phyloP scores from a whole-genome alignment of 2,797 vertebrate species.

The Microctenopoma stevenorrisi region DNA sequence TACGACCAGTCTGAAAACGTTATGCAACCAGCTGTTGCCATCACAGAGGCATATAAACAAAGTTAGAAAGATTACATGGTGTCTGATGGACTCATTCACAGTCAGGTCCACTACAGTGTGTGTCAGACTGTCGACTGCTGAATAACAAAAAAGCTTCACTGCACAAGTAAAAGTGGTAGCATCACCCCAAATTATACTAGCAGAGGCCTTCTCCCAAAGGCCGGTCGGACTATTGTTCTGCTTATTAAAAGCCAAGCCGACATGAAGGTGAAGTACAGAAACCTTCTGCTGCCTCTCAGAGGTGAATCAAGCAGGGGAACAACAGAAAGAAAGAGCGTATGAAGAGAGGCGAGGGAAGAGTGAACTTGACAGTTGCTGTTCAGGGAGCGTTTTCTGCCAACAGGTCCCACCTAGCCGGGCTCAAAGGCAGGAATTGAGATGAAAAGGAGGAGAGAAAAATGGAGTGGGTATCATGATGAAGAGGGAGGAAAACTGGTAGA shows the following conservation, averaged over 20 bases:
- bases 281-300: slow-evolving; percentile 48
- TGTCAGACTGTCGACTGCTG: neutral
- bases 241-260: slow-evolving; percentile 51
- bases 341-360: slow-evolving; percentile 49
- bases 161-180: slow-evolving; percentile 6
- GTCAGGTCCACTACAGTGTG: neutral
- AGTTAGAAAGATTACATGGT: neutral
- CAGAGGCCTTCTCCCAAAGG: slow-evolving; percentile 14
- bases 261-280: slow-evolving; percentile 54
- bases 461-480: slow-evolving; percentile 26
- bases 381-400: slow-evolving; percentile 61
- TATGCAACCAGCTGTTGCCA: too few species aligned
- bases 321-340: slow-evolving; percentile 12
- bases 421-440: slow-evolving; percentile 59
- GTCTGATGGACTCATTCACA: neutral
- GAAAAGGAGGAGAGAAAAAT: slow-evolving; percentile 39
- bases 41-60: neutral
- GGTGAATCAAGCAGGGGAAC: slow-evolving; percentile 35
- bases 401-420: slow-evolving; percentile 48
- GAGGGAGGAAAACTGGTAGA: neutral
- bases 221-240: slow-evolving; percentile 11
- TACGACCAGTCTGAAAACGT: too few species aligned
- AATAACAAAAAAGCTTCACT: slow-evolving; percentile 1
- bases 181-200: slow-evolving; percentile 27
- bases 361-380: slow-evolving; percentile 62